Evolutionary conservation across 1,140 invertebrate species (phyloP).

Genomic region (Drosophila pseudoananassae): DNA sequence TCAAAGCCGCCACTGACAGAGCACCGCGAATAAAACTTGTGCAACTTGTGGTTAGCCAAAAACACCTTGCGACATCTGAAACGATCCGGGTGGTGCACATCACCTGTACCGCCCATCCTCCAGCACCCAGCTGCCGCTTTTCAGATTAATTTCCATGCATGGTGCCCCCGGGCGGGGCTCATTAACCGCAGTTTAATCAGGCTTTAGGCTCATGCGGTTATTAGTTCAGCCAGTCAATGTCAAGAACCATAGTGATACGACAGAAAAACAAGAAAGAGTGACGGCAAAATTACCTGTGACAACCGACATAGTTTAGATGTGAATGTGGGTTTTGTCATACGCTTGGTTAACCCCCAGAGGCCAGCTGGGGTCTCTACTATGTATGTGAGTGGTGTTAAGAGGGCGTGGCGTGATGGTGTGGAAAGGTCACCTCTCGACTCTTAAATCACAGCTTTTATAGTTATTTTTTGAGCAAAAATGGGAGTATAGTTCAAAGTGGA

Average conservation of each 20-base stretch:
- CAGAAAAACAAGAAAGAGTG: not conserved
- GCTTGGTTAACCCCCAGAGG: slow-evolving; percentile 47
- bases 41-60: slow-evolving; percentile 35
- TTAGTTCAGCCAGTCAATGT: slow-evolving; percentile 70
- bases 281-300: slow-evolving; percentile 8
- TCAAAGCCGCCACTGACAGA: slow-evolving; percentile 19
- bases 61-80: slow-evolving; percentile 57
- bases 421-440: slow-evolving; percentile 21
- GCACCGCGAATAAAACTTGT: slow-evolving; percentile 35
- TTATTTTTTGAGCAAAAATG: too few species aligned
- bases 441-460: not conserved
- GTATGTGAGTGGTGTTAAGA: not conserved
- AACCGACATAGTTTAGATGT: slow-evolving; percentile 14
- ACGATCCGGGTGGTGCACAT: slow-evolving; percentile 28
- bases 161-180: slow-evolving; percentile 40
- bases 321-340: slow-evolving; percentile 42
- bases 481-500: not conserved
- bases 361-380: too few species aligned
- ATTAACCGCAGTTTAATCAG: slow-evolving; percentile 81
- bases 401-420: slow-evolving; percentile 27
- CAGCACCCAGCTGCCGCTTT: not conserved
- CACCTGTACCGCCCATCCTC: not conserved
- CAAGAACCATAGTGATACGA: slow-evolving; percentile 11
- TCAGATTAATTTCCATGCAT: slow-evolving; percentile 30
- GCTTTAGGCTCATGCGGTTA: slow-evolving; percentile 71